Evolutionary conservation across 23 tunicate species (phyloP), one percentile per base, ranked within the genome.

Genomic region (Styela clava): DNA sequence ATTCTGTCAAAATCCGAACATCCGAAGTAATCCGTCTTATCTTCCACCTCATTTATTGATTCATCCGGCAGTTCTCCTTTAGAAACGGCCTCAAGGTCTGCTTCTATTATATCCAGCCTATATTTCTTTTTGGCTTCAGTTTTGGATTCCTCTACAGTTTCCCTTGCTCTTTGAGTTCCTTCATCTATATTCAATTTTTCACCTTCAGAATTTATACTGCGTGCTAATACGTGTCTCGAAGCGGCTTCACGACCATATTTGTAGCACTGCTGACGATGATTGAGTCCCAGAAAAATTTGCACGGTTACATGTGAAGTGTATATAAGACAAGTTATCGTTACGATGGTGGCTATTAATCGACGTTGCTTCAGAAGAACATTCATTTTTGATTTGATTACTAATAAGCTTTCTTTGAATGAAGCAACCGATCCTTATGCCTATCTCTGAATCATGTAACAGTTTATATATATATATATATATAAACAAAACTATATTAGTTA

Each of bases 221-320:
- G 83, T 21, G 56, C 9, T 44, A 44, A 12, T 7, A 44, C 56
- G 12, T 44, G 56, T 12, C 56, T 44, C n/a, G n/a, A n/a, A n/a
- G 25, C 16, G 31, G 73, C 68, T 23, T 79, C 35, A 1, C 28
- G 24, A 7, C 63, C 29, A 52, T 30, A 19, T 1, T 62, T 25
- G 78, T 21, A 62, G 26, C 83, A 79, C 44, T 44, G 27, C 24
- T 52, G 62, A 16, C 65, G 63, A 24, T 44, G 52, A 24, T 56
- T 36, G 12, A 76, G 16, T 2, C 81, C 52, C 1, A 64, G 9
- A 35, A 68, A 31, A 18, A 64, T 31, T n/a, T 63, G 71, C 12
- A 63, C 16, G 0, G 83, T 79, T 79, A 63, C 73, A 24, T 62
- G 35, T 52, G 82, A 85, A 23, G 88, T 36, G 37, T 85, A 85